Conservation (phyloP, 2,113 vertebrate genomes). For the Caloenas nicobarica region DNA sequence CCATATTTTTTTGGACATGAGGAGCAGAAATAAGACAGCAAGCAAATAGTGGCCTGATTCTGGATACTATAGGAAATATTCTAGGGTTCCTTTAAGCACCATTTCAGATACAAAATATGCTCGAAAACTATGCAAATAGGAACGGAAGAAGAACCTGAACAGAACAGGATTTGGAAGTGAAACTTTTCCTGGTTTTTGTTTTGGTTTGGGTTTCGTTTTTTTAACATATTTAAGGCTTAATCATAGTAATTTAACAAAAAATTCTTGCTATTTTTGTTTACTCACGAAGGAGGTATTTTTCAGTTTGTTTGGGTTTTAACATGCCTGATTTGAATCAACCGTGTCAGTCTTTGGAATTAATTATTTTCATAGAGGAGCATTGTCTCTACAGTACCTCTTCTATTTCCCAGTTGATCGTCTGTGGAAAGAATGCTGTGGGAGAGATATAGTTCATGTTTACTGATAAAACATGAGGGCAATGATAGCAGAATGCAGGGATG, state of each 20-base stretch:
- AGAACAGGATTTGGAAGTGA: not conserved
- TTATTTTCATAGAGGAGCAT: not conserved
- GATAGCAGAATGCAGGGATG: not conserved
- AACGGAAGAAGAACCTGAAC: not conserved
- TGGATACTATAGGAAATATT: not conserved
- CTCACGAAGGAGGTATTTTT: not conserved
- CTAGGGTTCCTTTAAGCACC: not conserved
- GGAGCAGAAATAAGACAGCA: not conserved
- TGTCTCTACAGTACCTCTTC: not conserved
- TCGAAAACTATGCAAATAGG: not conserved
- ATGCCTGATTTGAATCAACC: not conserved
- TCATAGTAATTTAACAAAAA: not conserved
- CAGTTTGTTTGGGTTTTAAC: not conserved
- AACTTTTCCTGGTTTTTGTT: not conserved
- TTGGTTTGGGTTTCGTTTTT: not conserved
- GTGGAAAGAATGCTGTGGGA: not conserved
- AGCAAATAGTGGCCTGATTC: not conserved
- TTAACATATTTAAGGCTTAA: not conserved
- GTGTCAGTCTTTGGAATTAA: not conserved
- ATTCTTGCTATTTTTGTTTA: not conserved
- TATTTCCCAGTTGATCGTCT: not conserved
- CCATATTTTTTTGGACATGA: not conserved
- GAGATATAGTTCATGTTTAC: not conserved
- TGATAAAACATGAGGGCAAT: not conserved
- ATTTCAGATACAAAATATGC: not conserved